These are phyloP conservation scores for Tenthredo mesomela DNA, from an alignment of 2,888 invertebrate species.

Conservation along the genomic window DNA sequence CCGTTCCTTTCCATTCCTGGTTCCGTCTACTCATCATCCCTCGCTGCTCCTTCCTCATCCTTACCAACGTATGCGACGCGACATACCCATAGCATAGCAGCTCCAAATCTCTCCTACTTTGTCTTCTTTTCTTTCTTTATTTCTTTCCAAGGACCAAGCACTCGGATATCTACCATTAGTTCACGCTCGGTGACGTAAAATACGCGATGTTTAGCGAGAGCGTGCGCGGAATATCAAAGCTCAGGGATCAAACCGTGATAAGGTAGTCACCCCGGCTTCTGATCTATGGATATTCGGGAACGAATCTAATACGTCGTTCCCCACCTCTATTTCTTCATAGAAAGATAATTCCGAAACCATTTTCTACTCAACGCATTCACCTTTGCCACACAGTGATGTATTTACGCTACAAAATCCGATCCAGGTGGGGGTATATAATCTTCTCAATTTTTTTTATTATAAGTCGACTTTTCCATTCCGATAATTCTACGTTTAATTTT, in stretches of 20 bases:
- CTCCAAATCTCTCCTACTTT: constrained; percentile 15
- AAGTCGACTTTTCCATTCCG: not conserved
- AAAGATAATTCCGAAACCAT: not conserved
- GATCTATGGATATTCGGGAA: constrained; percentile 38
- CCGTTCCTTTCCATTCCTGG: not conserved
- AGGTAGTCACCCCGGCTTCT: not conserved
- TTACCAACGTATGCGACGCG: not conserved
- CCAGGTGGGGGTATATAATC: not conserved
- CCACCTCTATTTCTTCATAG: not conserved
- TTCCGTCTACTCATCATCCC: not conserved
- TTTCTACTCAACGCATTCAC: not conserved
- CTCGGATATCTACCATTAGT: constrained; percentile 35
- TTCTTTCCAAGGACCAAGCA: not conserved
- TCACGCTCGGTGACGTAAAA: constrained; percentile 28
- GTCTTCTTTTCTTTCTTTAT: not conserved
- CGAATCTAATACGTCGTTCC: not conserved
- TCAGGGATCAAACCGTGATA: constrained; percentile 24
- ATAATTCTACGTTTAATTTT: not conserved
- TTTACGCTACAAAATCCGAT: not conserved
- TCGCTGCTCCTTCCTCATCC: not conserved
- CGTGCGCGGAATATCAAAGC: constrained; percentile 21
- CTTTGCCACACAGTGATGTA: not conserved
- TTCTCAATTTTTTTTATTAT: not conserved
- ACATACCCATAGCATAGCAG: constrained; percentile 13
- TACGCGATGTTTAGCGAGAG: constrained; percentile 30